Percentiles rank a stretch among this genome's conserved stretches.
These are phyloP conservation scores for Leucophenga maculata DNA, from an alignment of 2,888 invertebrate species.

Conservation along the genomic window DNA sequence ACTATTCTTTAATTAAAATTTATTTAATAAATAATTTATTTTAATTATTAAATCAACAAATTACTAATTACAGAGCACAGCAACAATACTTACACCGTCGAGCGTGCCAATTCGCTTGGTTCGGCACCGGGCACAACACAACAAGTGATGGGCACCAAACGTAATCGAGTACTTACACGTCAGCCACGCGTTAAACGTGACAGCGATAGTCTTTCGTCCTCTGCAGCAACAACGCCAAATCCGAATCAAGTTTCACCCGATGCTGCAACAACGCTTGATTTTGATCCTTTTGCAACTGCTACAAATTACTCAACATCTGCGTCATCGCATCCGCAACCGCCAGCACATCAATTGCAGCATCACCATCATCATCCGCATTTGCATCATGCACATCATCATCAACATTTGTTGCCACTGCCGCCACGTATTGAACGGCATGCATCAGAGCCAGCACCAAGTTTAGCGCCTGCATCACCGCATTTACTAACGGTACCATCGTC, in stretches of 20 bases:
- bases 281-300: constrained; percentile 60
- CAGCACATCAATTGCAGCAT: constrained; percentile 31
- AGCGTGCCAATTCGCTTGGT: constrained; percentile 40
- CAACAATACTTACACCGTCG: constrained; percentile 43
- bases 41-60: too few species aligned
- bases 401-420: constrained; percentile 73
- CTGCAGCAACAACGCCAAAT: constrained; percentile 40
- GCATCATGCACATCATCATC: constrained; percentile 53
- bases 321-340: constrained; percentile 38
- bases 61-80: constrained; percentile 28
- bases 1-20: constrained; percentile 7
- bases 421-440: constrained; percentile 76
- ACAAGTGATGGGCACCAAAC: constrained; percentile 75
- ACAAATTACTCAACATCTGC: constrained; percentile 54
- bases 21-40: neutral
- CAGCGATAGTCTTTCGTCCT: constrained; percentile 72
- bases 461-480: constrained; percentile 74
- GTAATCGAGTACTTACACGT: constrained; percentile 78
- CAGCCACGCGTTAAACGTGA: constrained; percentile 80
- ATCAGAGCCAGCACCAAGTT: constrained; percentile 76
- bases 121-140: constrained; percentile 20
- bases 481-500: constrained; percentile 75
- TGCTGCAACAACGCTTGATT: constrained; percentile 58
- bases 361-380: constrained; percentile 44
- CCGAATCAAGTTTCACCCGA: constrained; percentile 69